Percentiles rank a stretch among this genome's conserved stretches.
These are phyloP conservation scores for Gila robusta DNA, from an alignment of 2,797 vertebrate species.

Conservation along the genomic window DNA sequence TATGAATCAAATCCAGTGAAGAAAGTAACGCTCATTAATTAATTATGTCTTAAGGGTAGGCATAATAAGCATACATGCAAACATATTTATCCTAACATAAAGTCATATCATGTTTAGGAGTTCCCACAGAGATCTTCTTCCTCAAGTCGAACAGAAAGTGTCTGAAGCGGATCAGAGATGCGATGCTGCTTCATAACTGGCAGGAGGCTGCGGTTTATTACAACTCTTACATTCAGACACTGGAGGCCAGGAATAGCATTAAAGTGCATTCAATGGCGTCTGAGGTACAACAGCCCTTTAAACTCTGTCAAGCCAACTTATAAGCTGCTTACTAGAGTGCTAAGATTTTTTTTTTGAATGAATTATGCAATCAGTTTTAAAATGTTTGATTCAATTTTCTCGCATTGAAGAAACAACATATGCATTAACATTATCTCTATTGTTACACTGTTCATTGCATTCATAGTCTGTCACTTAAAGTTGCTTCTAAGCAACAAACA, in stretches of 20 bases:
- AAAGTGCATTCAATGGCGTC: constrained; percentile 41
- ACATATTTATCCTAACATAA: too few species aligned
- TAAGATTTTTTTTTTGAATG: too few species aligned
- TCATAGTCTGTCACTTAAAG: neutral
- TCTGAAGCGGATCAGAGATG: constrained; percentile 82
- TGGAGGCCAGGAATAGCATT: constrained; percentile 71
- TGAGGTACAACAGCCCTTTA: constrained; percentile 75
- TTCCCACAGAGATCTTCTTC: constrained; percentile 72
- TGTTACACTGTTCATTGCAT: neutral
- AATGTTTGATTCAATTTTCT: neutral
- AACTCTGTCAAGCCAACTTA: too few species aligned
- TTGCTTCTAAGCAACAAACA: neutral
- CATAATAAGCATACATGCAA: too few species aligned
- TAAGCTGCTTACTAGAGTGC: neutral
- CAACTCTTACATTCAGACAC: constrained; percentile 79
- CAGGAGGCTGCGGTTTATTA: constrained; percentile 85
- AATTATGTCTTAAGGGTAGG: too few species aligned
- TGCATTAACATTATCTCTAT: neutral
- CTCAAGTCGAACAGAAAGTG: constrained; percentile 76
- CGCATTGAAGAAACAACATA: neutral
- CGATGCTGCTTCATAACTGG: constrained; percentile 88
- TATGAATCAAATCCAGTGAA: too few species aligned
- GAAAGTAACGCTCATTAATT: too few species aligned
- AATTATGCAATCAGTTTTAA: neutral
- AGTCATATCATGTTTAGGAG: constrained; percentile 52